These are phyloP conservation scores for Halcyon senegalensis DNA, from an alignment of 2,113 vertebrate genomes.

Conservation along the genomic window DNA sequence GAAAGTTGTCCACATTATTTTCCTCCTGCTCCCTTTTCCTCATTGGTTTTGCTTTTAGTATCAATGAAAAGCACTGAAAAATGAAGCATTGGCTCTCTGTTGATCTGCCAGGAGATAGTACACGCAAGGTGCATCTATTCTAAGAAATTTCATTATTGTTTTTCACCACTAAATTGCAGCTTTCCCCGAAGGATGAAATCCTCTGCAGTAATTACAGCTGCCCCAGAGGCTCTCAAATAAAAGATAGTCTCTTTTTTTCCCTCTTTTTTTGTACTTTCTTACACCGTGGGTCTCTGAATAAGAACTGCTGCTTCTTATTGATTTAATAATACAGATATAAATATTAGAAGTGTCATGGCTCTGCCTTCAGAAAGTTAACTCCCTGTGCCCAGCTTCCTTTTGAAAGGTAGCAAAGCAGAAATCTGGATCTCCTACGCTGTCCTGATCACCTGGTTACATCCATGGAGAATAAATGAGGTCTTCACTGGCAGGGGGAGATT, in stretches of 20 bases:
- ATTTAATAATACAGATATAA: not conserved
- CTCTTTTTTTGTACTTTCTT: not conserved
- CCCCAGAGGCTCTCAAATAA: not conserved
- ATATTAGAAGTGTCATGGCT: not conserved
- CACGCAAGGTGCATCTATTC: not conserved
- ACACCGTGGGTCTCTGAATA: not conserved
- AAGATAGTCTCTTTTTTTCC: not conserved
- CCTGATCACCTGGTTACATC: not conserved
- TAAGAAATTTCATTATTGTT: not conserved
- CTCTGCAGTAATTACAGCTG: not conserved
- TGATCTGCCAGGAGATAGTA: not conserved
- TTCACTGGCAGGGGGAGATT: not conserved
- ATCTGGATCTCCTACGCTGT: not conserved
- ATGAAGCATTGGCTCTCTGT: not conserved
- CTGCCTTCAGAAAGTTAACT: not conserved
- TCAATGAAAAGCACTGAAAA: not conserved
- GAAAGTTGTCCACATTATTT: not conserved
- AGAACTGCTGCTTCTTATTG: not conserved
- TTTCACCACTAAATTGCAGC: not conserved
- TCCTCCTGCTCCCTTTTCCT: not conserved
- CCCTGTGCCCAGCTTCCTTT: not conserved
- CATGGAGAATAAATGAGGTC: not conserved
- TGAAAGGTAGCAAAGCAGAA: not conserved
- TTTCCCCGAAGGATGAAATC: not conserved
- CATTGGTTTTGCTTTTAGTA: not conserved